phyloP scores from a whole-genome alignment of 1,140 invertebrate genomes.

The Hyles euphorbiae region DNA sequence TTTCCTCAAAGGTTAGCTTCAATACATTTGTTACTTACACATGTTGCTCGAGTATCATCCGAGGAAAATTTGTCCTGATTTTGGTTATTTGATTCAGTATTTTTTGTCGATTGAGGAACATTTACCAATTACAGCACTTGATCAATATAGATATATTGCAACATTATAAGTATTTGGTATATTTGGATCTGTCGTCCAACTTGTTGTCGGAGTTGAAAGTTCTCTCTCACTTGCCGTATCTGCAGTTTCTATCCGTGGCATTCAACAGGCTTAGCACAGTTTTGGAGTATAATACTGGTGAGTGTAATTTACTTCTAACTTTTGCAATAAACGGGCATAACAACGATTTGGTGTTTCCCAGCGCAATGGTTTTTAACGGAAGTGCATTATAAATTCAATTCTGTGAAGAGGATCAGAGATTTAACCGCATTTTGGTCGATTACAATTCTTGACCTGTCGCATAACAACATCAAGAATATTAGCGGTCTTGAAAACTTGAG shows the following conservation, averaged over 20 bases:
- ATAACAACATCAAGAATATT: conserved; percentile 62
- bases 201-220: conserved; percentile 45
- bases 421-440: conserved; percentile 61
- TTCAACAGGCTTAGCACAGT: conserved; percentile 57
- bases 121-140: conserved; percentile 40
- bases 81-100: background rate
- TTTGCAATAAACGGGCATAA: no score
- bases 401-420: conserved; percentile 51
- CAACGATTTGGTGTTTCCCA: conserved; percentile 27
- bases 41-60: no score
- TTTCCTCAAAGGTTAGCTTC: conserved; percentile 46
- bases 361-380: conserved; percentile 68
- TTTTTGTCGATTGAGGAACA: conserved; percentile 2
- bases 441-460: conserved; percentile 56
- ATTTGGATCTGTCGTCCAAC: conserved; percentile 60
- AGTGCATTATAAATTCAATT: conserved; percentile 64
- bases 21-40: conserved; percentile 1
- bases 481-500: conserved; percentile 49
- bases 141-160: conserved; percentile 51
- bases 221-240: conserved; percentile 53
- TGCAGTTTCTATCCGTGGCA: conserved; percentile 54
- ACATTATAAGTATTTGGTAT: conserved; percentile 60
- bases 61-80: background rate
- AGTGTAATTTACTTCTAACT: conserved; percentile 21
- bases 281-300: conserved; percentile 60